Conservation (phyloP, 2,113 vertebrate species). For the Hippopotamus amphibius region DNA sequence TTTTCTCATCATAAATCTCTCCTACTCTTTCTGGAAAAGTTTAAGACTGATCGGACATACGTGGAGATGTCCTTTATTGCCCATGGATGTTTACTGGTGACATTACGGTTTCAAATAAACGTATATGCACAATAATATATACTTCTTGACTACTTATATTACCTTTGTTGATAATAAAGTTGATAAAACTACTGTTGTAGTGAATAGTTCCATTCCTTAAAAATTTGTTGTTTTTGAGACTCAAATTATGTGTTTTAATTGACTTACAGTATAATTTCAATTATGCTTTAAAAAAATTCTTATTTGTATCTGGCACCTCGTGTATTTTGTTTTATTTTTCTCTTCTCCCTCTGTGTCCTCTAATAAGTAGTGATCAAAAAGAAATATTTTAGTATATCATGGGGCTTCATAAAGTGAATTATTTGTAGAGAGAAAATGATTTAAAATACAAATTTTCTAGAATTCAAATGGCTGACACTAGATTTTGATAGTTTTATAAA, state of each 20-base stretch:
- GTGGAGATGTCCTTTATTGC: constrained; percentile 39
- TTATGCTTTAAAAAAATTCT: not conserved
- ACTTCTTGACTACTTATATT: not conserved
- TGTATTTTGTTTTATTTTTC: not conserved
- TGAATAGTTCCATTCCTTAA: not conserved
- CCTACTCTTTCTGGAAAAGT: not conserved
- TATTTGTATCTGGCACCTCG: not conserved
- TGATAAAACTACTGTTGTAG: not conserved
- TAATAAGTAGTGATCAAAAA: constrained; percentile 10
- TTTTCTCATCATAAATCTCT: not conserved
- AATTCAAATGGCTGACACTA: constrained; percentile 16
- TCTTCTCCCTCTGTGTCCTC: not conserved
- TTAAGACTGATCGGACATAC: not conserved
- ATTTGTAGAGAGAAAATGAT: constrained; percentile 4
- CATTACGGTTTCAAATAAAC: constrained; percentile 52
- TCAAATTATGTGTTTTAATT: constrained; percentile 49
- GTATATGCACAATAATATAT: not conserved
- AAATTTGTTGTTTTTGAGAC: constrained; percentile 55
- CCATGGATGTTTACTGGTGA: constrained; percentile 3
- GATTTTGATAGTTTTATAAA: constrained; percentile 52
- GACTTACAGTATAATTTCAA: constrained; percentile 43
- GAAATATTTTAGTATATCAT: constrained; percentile 25
- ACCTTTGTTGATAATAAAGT: not conserved
- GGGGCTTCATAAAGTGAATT: not conserved
- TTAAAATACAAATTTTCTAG: constrained; percentile 42